A percentile compares a stretch with the other conserved stretches of the same genome.
Conservation (phyloP, 2,888 invertebrate genomes). For the Mythimna pallens region DNA sequence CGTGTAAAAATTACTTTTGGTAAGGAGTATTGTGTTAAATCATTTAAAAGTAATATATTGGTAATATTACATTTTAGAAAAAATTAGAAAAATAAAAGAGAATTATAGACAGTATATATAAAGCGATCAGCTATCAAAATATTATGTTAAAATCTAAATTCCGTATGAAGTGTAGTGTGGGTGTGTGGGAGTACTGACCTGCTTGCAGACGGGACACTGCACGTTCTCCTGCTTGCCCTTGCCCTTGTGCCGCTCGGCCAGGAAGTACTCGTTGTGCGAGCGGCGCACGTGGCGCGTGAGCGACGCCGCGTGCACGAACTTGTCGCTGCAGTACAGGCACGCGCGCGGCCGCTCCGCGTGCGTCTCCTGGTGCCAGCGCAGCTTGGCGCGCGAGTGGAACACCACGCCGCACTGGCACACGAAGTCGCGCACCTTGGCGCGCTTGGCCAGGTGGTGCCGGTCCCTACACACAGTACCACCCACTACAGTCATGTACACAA, state of each 20-base stretch:
- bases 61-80: no score
- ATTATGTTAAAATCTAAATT: no score
- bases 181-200: slow-evolving; percentile 69
- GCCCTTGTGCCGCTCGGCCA: slow-evolving; percentile 91
- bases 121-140: no score
- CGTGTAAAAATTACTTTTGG: no score
- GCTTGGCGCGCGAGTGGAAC: slow-evolving; percentile 95
- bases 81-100: no score
- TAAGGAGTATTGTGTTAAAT: no score
- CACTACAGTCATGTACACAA: background rate
- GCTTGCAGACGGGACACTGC: slow-evolving; percentile 94
- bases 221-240: slow-evolving; percentile 93
- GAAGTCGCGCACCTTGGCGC: slow-evolving; percentile 92
- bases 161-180: no score
- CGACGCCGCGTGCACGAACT: slow-evolving; percentile 96
- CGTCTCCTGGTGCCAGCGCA: slow-evolving; percentile 96
- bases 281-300: slow-evolving; percentile 95
- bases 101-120: no score
- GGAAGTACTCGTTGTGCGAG: slow-evolving; percentile 94
- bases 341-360: slow-evolving; percentile 96
- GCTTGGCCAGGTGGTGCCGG: slow-evolving; percentile 94
- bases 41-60: no score
- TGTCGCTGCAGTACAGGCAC: slow-evolving; percentile 96
- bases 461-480: slow-evolving; percentile 81
- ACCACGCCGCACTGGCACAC: slow-evolving; percentile 95